Evolutionary conservation across 1,140 invertebrate species (phyloP).

Genomic region (Grapholita molesta): DNA sequence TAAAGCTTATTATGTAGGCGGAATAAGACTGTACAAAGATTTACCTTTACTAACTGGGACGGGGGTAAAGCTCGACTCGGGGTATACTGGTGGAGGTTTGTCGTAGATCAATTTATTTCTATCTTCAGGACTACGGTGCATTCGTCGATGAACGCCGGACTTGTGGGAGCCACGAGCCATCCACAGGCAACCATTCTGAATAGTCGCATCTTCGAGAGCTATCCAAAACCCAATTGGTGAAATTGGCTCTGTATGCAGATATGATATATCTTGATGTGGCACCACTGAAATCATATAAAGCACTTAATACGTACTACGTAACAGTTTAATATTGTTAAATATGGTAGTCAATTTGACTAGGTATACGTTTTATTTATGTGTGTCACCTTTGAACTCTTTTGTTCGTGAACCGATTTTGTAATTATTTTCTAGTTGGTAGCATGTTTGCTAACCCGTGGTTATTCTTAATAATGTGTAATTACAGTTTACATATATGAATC

Average conservation of each 20-base stretch:
- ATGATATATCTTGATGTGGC: conserved; percentile 93
- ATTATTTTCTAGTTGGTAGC: too few species aligned
- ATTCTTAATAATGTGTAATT: too few species aligned
- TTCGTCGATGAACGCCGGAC: conserved; percentile 86
- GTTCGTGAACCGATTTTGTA: too few species aligned
- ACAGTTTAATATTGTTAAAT: not conserved
- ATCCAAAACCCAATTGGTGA: conserved; percentile 95
- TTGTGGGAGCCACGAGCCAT: conserved; percentile 95
- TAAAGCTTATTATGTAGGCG: too few species aligned
- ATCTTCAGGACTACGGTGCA: conserved; percentile 83
- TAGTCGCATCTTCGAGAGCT: conserved; percentile 93
- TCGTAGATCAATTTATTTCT: conserved; percentile 81
- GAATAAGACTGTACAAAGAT: not conserved
- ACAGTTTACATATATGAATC: too few species aligned
- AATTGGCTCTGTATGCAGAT: conserved; percentile 88
- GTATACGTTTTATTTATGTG: too few species aligned
- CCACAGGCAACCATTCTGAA: conserved; percentile 97
- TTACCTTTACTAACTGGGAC: conserved; percentile 80
- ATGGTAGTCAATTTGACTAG: too few species aligned
- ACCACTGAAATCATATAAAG: conserved; percentile 80
- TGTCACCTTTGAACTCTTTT: too few species aligned
- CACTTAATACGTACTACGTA: not conserved
- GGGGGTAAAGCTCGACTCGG: conserved; percentile 87
- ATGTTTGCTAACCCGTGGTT: too few species aligned
- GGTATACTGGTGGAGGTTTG: conserved; percentile 83